Evolutionary conservation across 2,888 invertebrate species (phyloP), one percentile per base, ranked within the genome.

Genomic region (Pristionchus japonicus): DNA sequence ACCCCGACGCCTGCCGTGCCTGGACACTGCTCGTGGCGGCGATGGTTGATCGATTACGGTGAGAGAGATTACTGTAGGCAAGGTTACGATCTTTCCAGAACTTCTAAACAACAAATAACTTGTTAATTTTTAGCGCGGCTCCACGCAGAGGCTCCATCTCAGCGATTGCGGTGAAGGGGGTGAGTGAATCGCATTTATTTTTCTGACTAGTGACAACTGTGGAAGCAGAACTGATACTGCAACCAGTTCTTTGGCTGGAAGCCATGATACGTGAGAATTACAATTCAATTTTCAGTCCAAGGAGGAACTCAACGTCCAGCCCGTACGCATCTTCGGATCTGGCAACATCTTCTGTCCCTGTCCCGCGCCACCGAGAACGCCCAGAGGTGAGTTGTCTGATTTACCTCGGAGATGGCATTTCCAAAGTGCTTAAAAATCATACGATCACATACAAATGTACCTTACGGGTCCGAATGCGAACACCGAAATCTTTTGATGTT

Each of bases 1-100:
- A 91, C 61, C 93, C 93, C 0, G 93, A 93, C 17, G 93, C 92
- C 1, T 93, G 93, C 80, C 89, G 90, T 13, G 91, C 93, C 0
- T 93, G 93, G 93, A 93, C 93, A 0, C 88, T 93, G 15, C 88
- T 93, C 27, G 89, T 94, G 17, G 92, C 93, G 0, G 93, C 93
- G 9, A 88, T 93, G 27, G 91, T 93, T 43, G 93, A 93, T 88
- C 90, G 93, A 37, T 88, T 93, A 77, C 57, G 57, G 57, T 57
- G 20, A 57, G 17, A 13, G 7, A 4, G 57, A 15, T 7, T 85
- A 43, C 7, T 9, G 43, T 11, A 43, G 93, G 52, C n/a, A n/a
- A n/a, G n/a, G n/a, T n/a, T n/a, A n/a, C n/a, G n/a, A n/a, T n/a
- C n/a, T n/a, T n/a, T 92, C 91, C 9, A 90, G 90, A 1, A 77